Percentiles rank a stretch among this genome's conserved stretches.
Evolutionary conservation across 2,888 invertebrate genomes (phyloP).

Genomic region (Scaeva pyrastri): DNA sequence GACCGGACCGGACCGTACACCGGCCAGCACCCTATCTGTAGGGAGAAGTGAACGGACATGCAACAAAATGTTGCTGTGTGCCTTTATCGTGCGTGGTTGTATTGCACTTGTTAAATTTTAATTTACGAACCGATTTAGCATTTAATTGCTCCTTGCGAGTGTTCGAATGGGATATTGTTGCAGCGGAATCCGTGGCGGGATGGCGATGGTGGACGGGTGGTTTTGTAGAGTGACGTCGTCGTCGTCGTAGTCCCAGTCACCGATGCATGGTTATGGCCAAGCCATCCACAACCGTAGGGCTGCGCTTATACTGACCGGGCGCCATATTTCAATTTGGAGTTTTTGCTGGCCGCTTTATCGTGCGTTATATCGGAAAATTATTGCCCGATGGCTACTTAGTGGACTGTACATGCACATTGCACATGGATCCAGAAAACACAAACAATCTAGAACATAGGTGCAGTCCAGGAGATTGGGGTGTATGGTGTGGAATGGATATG

Average conservation of each 20-base stretch:
- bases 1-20: neutral
- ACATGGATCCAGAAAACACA: constrained; percentile 58
- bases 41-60: constrained; percentile 69
- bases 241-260: constrained; percentile 52
- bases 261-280: constrained; percentile 19
- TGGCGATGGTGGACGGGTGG: constrained; percentile 21
- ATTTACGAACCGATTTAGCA: constrained; percentile 76
- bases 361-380: constrained; percentile 74
- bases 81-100: constrained; percentile 75
- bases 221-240: constrained; percentile 55
- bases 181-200: constrained; percentile 54
- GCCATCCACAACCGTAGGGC: constrained; percentile 32
- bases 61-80: constrained; percentile 74
- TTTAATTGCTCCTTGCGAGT: constrained; percentile 75
- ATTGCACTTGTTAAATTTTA: constrained; percentile 76
- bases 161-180: constrained; percentile 46
- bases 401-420: constrained; percentile 73
- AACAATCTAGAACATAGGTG: constrained; percentile 61
- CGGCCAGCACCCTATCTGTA: neutral
- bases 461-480: constrained; percentile 40
- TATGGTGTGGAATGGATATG: neutral
- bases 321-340: constrained; percentile 74
- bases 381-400: constrained; percentile 76
- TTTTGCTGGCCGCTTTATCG: constrained; percentile 72
- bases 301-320: constrained; percentile 44